Evolutionary conservation across 2,888 invertebrate species (phyloP), one percentile per base, ranked within the genome.

Genomic region (Caradrina clavipalpis): DNA sequence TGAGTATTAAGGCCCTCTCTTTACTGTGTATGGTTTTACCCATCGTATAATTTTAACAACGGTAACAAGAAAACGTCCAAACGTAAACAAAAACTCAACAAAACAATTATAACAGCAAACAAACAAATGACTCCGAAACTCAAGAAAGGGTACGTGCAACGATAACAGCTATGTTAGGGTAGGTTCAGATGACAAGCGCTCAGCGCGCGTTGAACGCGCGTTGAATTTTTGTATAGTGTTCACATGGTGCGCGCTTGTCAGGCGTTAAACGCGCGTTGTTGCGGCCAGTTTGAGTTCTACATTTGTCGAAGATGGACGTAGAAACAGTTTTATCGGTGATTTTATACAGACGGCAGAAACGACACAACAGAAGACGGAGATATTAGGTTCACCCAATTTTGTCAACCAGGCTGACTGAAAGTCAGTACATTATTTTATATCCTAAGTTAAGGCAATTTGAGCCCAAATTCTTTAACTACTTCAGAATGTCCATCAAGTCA

Each of bases 1-100:
- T 73, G 31, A 73, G 59, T 35, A 73, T 63, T 15, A 73, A n/a
- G 63, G 59, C 63, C 26, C 64, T 60, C 19, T 69, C 64, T 62
- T 62, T 62, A 4, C 62, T 42, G 62, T 66, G 54, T 62, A 62
- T 62, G 15, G 22, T 62, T 62, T 62, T 61, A 1, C 54, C 54
- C 26, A 42, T 54, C 19, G 54, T 62, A 15, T 54, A 35, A 15
- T 54, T 51, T 51, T 13, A 54, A 39, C 61, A 61, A 54, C 53
- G 1, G 15, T 31, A 0, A 61, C 35, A 61, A 61, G 54, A 54
- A 61, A 39, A 53, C 54, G 35, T 54, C 61, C 35, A 61, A 47
- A 62, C 51, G 39, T 61, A 61, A 62, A 26, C 39, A 54, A 53
- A 35, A 61, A 61, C 11, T 22, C 2, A 22, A 62, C 21, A 35